These are phyloP conservation scores for Muraenolepis orangiensis DNA, from an alignment of 2,797 vertebrate species.

Conservation along the genomic window DNA sequence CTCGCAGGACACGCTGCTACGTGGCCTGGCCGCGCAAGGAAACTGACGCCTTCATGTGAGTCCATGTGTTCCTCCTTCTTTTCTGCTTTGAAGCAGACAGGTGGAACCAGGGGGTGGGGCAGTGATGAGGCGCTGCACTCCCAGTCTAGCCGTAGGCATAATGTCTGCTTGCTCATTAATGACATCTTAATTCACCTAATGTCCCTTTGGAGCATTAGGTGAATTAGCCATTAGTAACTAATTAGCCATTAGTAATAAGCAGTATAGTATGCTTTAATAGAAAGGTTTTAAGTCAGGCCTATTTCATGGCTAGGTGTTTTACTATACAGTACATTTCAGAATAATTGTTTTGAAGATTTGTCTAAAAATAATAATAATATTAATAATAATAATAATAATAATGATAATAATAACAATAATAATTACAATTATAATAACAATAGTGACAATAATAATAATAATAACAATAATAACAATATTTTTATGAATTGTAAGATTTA, in stretches of 20 bases:
- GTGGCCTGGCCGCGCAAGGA: constrained; percentile 86
- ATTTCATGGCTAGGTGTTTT: background rate
- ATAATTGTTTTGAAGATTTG: background rate
- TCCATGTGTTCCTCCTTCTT: background rate
- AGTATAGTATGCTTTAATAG: background rate
- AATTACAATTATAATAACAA: too few species aligned
- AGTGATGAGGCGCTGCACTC: background rate
- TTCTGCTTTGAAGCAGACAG: background rate
- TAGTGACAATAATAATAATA: too few species aligned
- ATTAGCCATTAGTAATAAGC: background rate
- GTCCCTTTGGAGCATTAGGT: background rate
- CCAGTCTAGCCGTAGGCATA: background rate
- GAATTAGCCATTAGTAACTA: background rate
- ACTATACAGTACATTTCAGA: background rate
- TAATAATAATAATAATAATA: too few species aligned
- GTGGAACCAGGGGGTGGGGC: too few species aligned
- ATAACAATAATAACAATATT: background rate
- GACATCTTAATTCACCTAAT: background rate
- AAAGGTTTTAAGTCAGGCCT: background rate
- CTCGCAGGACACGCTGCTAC: constrained; percentile 87
- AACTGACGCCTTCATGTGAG: constrained; percentile 89
- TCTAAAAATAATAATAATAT: background rate
- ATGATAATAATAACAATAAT: background rate
- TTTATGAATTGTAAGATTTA: too few species aligned
- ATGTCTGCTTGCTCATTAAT: background rate